phyloP scores from a whole-genome alignment of 2,113 vertebrate species.

The Hoplias malabaricus region DNA sequence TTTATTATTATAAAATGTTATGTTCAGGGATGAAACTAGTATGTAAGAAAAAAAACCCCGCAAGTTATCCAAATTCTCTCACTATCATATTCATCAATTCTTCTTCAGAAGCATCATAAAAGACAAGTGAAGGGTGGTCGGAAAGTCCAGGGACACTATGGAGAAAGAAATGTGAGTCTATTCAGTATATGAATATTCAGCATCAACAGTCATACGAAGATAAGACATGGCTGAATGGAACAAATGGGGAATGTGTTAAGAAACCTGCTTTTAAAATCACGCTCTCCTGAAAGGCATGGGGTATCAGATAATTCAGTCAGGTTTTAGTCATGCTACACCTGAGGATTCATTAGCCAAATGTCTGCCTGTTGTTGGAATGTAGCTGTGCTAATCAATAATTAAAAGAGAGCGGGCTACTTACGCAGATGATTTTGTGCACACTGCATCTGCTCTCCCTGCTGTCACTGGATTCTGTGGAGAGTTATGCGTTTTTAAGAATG shows the following conservation, averaged over 20 bases:
- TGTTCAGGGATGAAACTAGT: background rate
- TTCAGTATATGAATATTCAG: background rate
- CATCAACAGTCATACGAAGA: background rate
- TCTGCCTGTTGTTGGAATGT: background rate
- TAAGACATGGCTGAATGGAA: background rate
- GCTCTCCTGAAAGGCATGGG: background rate
- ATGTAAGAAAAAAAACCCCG: background rate
- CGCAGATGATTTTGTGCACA: conserved; percentile 55
- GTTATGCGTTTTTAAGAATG: background rate
- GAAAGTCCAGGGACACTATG: conserved; percentile 57
- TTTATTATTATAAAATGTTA: too few relatives aligned
- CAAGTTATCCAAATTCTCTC: conserved; percentile 69
- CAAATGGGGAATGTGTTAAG: background rate
- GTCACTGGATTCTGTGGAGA: conserved; percentile 45
- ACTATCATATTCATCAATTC: conserved; percentile 79
- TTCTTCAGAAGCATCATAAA: conserved; percentile 73
- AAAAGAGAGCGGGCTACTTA: conserved; percentile 62
- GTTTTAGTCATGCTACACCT: background rate
- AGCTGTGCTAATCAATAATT: conserved; percentile 59
- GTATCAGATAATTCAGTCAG: background rate
- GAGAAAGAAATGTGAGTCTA: conserved; percentile 11
- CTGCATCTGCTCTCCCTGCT: background rate
- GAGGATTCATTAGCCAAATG: conserved; percentile 5
- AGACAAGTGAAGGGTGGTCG: conserved; percentile 50
- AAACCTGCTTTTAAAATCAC: background rate